Evolutionary conservation across 2,888 invertebrate genomes (phyloP), one percentile per base, ranked within the genome.

Genomic region (Thereva unica): DNA sequence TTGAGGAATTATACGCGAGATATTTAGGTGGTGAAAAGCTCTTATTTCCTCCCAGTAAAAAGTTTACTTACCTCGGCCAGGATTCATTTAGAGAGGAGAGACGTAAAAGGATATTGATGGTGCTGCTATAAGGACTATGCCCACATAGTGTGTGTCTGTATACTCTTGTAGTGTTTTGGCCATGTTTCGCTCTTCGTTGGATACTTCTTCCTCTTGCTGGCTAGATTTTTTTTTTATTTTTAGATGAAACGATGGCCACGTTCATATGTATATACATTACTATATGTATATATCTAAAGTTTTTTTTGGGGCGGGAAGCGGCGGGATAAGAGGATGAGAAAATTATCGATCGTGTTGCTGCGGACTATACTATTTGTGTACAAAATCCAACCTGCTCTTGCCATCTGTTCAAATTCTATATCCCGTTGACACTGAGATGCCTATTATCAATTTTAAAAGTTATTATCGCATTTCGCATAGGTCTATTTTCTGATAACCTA

Each of bases 291-390:
- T 54, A 23, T 41, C 38, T 55, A 10, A 47, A 59, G 38, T 12
- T 50, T 40, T 41, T n/a, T 8, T n/a, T 23, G 4, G n/a, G 7
- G 6, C 3, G n/a, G 37, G 10, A 12, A 37, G 38, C 35, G 50
- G 42, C 23, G 23, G 45, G 53, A 59, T 56, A 47, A 50, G 59
- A 42, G 59, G 68, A 57, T 45, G 64, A 64, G 57, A 56, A 67
- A 64, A 64, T 69, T 69, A 69, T 69, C 67, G 69, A 69, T 69
- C 69, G 57, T 52, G 54, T 64, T 63, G 64, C 56, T 67, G 67
- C 54, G 66, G 66, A 63, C 66, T 63, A 23, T 5, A 23, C 59
- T 66, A 52, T 23, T 41, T 40, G 23, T 23, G 23, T 23, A 23
- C 23, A 23, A 23, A 23, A 23, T 23, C 23, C 23, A 23, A 23